Base-by-base conservation (phyloP, 37 sponge, comb jelly and placozoan genomes). In the Chondrosia reniformis region DNA sequence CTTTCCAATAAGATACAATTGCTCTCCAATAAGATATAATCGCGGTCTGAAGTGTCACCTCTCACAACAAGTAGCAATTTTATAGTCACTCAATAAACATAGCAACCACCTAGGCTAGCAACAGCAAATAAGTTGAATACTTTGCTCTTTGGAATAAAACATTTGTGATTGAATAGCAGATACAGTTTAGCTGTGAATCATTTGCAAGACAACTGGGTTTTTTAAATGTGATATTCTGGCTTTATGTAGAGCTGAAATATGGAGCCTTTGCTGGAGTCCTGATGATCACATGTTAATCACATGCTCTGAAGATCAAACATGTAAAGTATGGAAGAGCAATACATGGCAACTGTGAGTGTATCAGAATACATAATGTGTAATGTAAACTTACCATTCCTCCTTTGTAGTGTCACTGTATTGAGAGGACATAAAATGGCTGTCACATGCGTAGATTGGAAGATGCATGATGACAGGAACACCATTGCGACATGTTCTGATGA, bases 191-290 rank as follows among this genome's bases (percentile, higher is more conserved):
- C n/a, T n/a, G n/a, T n/a, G n/a, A n/a, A n/a, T n/a, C n/a, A n/a
- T n/a, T n/a, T n/a, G n/a, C n/a, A n/a, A n/a, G n/a, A n/a, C n/a
- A n/a, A n/a, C n/a, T n/a, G n/a, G n/a, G n/a, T n/a, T n/a, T n/a
- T n/a, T n/a, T n/a, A n/a, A n/a, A n/a, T n/a, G n/a, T n/a, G n/a
- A n/a, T n/a, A n/a, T n/a, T 25, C 10, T 75, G 10, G 41, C 17
- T 15, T 45, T 21, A 38, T 36, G 27, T 39, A 89, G 89, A 45
- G 89, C 85, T 63, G 89, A 89, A 75, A 81, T 89, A 31, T 89
- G 89, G 89, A 89, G 85, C 45, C 46, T 84, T 2, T 89, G 85
- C 67, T 89, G 89, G 89, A 76, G 81, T 57, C 89, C 89, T 24
- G 55, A 43, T 59, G 82, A 80, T 67, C 4, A 38, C 21, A 67